These are phyloP conservation scores for Gambelia wislizenii DNA, from an alignment of 2,797 vertebrate genomes.

Conservation along the genomic window DNA sequence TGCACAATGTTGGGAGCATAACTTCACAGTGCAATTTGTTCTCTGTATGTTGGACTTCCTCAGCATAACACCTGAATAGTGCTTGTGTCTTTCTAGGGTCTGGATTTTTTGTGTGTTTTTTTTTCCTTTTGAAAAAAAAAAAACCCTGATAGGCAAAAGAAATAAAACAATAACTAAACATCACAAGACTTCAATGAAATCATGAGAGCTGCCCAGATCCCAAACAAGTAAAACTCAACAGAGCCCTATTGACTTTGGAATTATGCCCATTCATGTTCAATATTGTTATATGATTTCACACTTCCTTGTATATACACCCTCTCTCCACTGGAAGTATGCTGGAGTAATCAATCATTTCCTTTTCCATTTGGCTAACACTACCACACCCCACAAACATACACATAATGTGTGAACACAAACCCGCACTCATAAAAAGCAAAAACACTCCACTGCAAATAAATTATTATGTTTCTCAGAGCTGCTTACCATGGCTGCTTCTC, in stretches of 20 bases:
- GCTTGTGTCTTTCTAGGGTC: not conserved
- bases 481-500: not conserved
- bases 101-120: no score
- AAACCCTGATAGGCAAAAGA: not conserved
- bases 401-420: not conserved
- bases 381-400: not conserved
- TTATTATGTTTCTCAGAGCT: not conserved
- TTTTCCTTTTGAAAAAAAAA: not conserved
- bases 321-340: conserved; percentile 6
- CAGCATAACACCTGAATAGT: not conserved
- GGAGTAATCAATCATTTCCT: conserved; percentile 25
- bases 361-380: conserved; percentile 18
- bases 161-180: conserved; percentile 19
- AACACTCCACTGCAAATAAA: not conserved
- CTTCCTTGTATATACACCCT: conserved; percentile 27
- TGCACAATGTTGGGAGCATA: not conserved
- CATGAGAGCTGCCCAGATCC: conserved; percentile 19
- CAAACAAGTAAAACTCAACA: conserved; percentile 15
- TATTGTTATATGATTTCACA: conserved; percentile 7
- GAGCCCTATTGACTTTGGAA: conserved; percentile 18
- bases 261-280: conserved; percentile 17
- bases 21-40: no score
- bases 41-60: not conserved
- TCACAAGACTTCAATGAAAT: conserved; percentile 26
- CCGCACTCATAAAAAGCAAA: not conserved